Conservation (phyloP, 2,888 invertebrate genomes). For the Sisyra nigra region DNA sequence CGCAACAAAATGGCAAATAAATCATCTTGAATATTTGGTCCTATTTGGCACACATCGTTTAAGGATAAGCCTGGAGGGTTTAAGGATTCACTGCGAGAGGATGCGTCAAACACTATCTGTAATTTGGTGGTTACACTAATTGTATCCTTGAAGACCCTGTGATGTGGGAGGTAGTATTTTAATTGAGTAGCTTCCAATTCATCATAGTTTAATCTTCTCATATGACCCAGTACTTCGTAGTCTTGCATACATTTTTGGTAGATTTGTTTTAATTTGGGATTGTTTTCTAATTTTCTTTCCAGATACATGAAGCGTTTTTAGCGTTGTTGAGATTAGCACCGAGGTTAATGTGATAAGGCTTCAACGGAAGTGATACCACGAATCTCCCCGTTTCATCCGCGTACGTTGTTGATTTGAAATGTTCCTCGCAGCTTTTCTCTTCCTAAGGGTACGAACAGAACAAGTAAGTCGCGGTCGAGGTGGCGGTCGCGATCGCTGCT, state of each 20-base stretch:
- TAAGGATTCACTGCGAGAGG: slow-evolving; percentile 10
- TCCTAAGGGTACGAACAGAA: too few relatives aligned
- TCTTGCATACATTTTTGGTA: slow-evolving; percentile 3
- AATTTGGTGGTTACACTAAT: slow-evolving; percentile 13
- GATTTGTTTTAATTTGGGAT: neutral
- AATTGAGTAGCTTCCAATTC: neutral
- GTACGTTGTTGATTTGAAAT: too few relatives aligned
- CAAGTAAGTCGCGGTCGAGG: too few relatives aligned
- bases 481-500: too few relatives aligned
- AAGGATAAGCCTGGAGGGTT: slow-evolving; percentile 13
- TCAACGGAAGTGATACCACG: too few relatives aligned
- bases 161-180: slow-evolving; percentile 14
- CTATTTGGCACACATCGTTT: slow-evolving; percentile 13
- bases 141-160: slow-evolving; percentile 13
- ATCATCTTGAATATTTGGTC: slow-evolving; percentile 13
- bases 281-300: slow-evolving; percentile 3
- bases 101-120: slow-evolving; percentile 16
- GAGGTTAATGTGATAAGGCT: too few relatives aligned
- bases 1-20: slow-evolving; percentile 12
- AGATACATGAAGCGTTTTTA: neutral
- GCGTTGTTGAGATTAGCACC: too few relatives aligned
- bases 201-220: neutral
- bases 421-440: too few relatives aligned
- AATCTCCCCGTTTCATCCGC: too few relatives aligned
- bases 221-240: slow-evolving; percentile 1